A percentile compares a stretch with the other conserved stretches of the same genome.
phyloP scores from a whole-genome alignment of 2,888 invertebrate genomes.

The Hyppa rectilinea region DNA sequence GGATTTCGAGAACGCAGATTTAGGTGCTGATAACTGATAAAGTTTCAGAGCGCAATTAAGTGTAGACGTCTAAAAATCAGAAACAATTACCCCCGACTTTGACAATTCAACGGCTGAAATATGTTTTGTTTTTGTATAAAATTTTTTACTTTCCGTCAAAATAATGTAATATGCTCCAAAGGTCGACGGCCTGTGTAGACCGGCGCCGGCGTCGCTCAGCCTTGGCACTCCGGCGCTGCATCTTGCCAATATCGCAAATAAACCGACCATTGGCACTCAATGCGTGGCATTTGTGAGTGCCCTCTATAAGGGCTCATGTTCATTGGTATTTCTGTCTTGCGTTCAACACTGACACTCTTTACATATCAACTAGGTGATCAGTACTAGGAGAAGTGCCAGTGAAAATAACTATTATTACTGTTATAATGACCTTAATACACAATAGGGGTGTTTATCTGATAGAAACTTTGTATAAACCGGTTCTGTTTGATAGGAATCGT shows the following conservation, averaged over 20 bases:
- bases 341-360: constrained; percentile 70
- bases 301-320: constrained; percentile 80
- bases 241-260: constrained; percentile 90
- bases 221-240: constrained; percentile 80
- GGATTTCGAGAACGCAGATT: constrained; percentile 55
- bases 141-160: constrained; percentile 24
- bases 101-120: not conserved
- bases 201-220: constrained; percentile 83
- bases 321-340: constrained; percentile 75
- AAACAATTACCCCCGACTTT: not conserved
- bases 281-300: constrained; percentile 83
- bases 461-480: constrained; percentile 36
- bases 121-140: constrained; percentile 9
- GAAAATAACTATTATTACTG: constrained; percentile 59
- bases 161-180: constrained; percentile 68
- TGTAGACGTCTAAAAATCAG: not conserved
- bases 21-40: constrained; percentile 46
- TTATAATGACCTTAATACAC: constrained; percentile 56
- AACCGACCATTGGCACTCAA: constrained; percentile 86
- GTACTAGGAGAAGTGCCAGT: constrained; percentile 59
- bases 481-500: constrained; percentile 21
- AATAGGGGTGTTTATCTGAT: constrained; percentile 57
- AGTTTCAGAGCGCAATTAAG: not conserved
- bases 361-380: constrained; percentile 69
- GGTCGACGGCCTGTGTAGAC: constrained; percentile 81